Evolutionary conservation across 2,888 invertebrate genomes (phyloP), one percentile per base, ranked within the genome.

Genomic region (Lumbricus terrestris): DNA sequence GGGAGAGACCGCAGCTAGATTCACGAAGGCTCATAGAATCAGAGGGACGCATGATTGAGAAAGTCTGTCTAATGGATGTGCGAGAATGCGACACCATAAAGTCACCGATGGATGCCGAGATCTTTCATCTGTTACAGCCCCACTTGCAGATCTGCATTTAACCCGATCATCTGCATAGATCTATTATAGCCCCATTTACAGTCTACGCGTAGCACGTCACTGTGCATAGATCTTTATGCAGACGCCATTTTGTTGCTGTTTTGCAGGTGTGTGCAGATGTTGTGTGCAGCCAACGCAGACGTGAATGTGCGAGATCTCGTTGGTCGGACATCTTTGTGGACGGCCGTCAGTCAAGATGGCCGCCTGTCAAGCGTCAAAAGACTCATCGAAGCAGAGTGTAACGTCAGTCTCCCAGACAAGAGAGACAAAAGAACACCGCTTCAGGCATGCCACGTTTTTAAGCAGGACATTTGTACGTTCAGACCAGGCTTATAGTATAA

Each of bases 401-500:
- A 89, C 54, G 82, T 91, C 35, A 90, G 91, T 88, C 82, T 90
- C 35, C 85, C 89, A 38, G 92, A 92, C 69, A 91, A 90, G 33
- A 90, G 91, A 88, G 90, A 91, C 40, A 91, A 90, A 42, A 85
- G 90, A 83, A 92, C 91, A 23, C 91, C 92, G n/a, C 42, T 92
- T 40, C 92, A 91, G 91, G 92, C 37, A 29, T 23, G 85, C 35
- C 85, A 69, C 69, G 11, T n/a, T n/a, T n/a, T 4, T 69, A n/a
- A n/a, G n/a, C 11, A n/a, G n/a, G 69, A 1, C 69, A 29, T n/a
- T 69, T n/a, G n/a, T 69, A 69, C n/a, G 4, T 29, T 69, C 29
- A 69, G n/a, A n/a, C 69, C n/a, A n/a, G n/a, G n/a, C 11, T 8
- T 69, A 40, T 15, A 8, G 11, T 11, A 29, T 69, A 69, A 69